phyloP scores from a whole-genome alignment of 2,888 invertebrate genomes.

The Strigamia crassipes region DNA sequence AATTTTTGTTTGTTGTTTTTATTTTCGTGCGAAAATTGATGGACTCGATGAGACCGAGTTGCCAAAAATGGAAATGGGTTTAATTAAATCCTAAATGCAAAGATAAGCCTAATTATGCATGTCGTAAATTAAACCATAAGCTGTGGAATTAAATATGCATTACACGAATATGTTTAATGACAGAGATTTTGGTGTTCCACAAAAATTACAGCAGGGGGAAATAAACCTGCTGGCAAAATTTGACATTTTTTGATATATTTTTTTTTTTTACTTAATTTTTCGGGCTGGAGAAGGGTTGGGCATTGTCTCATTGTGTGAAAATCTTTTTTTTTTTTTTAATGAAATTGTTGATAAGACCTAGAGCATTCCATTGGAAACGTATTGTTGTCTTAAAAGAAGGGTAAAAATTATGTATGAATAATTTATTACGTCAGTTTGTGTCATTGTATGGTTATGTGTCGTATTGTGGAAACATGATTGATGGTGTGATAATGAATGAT shows the following conservation, averaged over 20 bases:
- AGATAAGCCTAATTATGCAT: slow-evolving; percentile 34
- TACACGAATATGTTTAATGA: neutral
- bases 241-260: neutral
- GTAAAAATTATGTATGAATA: slow-evolving; percentile 25
- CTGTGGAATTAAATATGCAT: slow-evolving; percentile 11
- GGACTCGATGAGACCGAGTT: neutral
- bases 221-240: neutral
- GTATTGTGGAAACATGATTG: slow-evolving; percentile 38
- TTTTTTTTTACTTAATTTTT: too few species aligned
- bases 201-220: neutral
- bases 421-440: slow-evolving; percentile 29
- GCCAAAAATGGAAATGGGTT: slow-evolving; percentile 19
- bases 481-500: slow-evolving; percentile 35
- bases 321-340: neutral
- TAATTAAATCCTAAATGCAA: slow-evolving; percentile 38
- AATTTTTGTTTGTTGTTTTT: slow-evolving; percentile 6
- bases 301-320: neutral
- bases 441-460: slow-evolving; percentile 29
- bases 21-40: neutral
- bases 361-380: neutral
- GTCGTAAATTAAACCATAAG: slow-evolving; percentile 15
- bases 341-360: neutral
- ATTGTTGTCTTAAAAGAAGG: neutral
- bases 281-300: too few species aligned
- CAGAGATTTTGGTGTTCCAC: neutral